Percentiles rank a stretch among this genome's conserved stretches.
phyloP scores from a whole-genome alignment of 2,113 vertebrate genomes.

The Nyctereutes procyonoides region DNA sequence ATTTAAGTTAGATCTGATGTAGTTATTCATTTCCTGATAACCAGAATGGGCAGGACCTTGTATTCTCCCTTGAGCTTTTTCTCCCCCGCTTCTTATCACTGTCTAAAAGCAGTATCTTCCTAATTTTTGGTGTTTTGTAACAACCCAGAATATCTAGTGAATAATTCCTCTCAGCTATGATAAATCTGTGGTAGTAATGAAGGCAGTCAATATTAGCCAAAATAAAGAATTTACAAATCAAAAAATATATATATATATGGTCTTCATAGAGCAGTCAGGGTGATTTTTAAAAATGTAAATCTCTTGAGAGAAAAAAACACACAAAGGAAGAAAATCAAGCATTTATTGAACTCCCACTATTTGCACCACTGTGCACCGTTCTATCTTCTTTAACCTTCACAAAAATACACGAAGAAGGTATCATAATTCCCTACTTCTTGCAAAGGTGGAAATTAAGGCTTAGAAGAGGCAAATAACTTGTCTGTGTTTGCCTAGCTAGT shows the following conservation, averaged over 20 bases:
- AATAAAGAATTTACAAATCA: conserved; percentile 67
- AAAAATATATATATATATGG: background rate
- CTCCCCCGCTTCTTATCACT: background rate
- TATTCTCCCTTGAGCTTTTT: background rate
- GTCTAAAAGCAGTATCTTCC: background rate
- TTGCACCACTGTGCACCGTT: background rate
- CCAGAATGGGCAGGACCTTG: background rate
- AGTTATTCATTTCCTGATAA: background rate
- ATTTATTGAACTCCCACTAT: background rate
- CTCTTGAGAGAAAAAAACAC: background rate
- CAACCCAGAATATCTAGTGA: background rate
- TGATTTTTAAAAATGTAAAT: conserved; percentile 1
- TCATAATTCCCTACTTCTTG: background rate
- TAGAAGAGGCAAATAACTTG: background rate
- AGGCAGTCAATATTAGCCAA: background rate
- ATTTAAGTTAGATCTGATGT: conserved; percentile 11
- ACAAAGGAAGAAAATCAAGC: background rate
- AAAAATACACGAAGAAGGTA: background rate
- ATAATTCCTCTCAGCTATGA: background rate
- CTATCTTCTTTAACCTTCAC: background rate
- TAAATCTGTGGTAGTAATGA: background rate
- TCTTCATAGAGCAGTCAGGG: background rate
- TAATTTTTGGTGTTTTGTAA: background rate
- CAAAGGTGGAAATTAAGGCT: background rate
- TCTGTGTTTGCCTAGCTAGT: background rate